These are phyloP conservation scores for Kryptolebias marmoratus DNA, from an alignment of 2,113 vertebrate genomes.

Conservation along the genomic window DNA sequence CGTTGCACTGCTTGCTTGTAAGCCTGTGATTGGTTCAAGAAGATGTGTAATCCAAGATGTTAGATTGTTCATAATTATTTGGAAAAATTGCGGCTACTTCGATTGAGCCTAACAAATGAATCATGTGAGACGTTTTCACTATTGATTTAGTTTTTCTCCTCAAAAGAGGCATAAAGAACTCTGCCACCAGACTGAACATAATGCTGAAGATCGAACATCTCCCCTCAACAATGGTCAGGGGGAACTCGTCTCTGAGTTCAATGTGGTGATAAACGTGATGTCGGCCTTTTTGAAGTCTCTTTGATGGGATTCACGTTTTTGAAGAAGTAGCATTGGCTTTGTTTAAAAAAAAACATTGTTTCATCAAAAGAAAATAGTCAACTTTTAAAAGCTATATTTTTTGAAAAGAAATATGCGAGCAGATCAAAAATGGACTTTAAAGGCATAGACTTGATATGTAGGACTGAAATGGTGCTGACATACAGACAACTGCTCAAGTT, in stretches of 20 bases:
- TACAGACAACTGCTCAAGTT: no score
- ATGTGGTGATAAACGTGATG: conserved; percentile 63
- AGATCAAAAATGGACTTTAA: conserved; percentile 35
- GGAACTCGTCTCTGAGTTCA: conserved; percentile 67
- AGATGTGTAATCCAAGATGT: conserved; percentile 74
- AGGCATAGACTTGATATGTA: neutral
- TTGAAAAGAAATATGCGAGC: conserved; percentile 29
- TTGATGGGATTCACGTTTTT: conserved; percentile 64
- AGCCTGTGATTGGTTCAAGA: conserved; percentile 68
- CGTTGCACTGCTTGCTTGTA: conserved; percentile 78
- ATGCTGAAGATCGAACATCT: conserved; percentile 84
- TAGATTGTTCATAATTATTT: conserved; percentile 90
- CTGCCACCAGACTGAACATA: conserved; percentile 80
- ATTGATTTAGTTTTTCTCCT: conserved; percentile 85
- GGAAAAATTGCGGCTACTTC: conserved; percentile 85
- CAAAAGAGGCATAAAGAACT: conserved; percentile 82
- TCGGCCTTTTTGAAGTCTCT: conserved; percentile 45
- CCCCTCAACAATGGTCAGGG: conserved; percentile 78
- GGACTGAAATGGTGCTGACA: no score
- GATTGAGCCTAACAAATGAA: conserved; percentile 86
- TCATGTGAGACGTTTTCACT: conserved; percentile 82
- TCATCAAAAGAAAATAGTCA: conserved; percentile 46
- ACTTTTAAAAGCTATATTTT: conserved; percentile 57
- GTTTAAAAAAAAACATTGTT: conserved; percentile 57
- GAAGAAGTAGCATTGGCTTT: conserved; percentile 53